Percentiles rank a stretch among this genome's conserved stretches.
These are phyloP conservation scores for Lordiphosa andalusiaca DNA, from an alignment of 2,888 invertebrate species.

Conservation along the genomic window DNA sequence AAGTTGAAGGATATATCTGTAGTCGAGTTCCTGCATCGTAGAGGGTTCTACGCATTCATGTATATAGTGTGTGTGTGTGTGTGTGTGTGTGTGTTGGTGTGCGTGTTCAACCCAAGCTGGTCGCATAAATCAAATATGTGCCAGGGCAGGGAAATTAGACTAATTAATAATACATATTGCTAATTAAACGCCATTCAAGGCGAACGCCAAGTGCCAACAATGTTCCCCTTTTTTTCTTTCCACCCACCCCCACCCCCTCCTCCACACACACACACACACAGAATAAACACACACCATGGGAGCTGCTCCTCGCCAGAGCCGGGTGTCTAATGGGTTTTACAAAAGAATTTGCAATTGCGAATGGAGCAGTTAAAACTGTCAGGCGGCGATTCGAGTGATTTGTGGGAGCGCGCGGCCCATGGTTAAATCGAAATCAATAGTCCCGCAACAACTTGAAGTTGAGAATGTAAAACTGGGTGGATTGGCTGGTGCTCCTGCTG, in stretches of 20 bases:
- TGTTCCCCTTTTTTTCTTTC: background rate
- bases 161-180: constrained; percentile 59
- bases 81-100: background rate
- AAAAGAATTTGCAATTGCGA: constrained; percentile 57
- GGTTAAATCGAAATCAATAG: background rate
- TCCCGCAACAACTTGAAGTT: background rate
- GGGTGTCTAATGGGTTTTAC: constrained; percentile 31
- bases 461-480: too few relatives aligned
- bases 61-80: background rate
- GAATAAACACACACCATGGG: background rate
- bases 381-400: constrained; percentile 41
- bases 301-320: background rate
- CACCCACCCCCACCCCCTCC: too few relatives aligned
- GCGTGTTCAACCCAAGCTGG: constrained; percentile 1
- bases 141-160: constrained; percentile 39
- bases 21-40: too few relatives aligned
- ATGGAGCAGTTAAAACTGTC: constrained; percentile 49
- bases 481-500: too few relatives aligned
- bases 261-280: constrained; percentile 8
- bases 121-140: constrained; percentile 50
- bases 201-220: constrained; percentile 13
- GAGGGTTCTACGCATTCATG: background rate
- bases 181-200: constrained; percentile 56
- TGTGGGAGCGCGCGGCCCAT: constrained; percentile 18
- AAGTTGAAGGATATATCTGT: too few relatives aligned